A percentile compares a stretch with the other conserved stretches of the same genome.
These are phyloP conservation scores for Mythimna vitellina DNA, from an alignment of 2,888 invertebrate species.

Conservation along the genomic window DNA sequence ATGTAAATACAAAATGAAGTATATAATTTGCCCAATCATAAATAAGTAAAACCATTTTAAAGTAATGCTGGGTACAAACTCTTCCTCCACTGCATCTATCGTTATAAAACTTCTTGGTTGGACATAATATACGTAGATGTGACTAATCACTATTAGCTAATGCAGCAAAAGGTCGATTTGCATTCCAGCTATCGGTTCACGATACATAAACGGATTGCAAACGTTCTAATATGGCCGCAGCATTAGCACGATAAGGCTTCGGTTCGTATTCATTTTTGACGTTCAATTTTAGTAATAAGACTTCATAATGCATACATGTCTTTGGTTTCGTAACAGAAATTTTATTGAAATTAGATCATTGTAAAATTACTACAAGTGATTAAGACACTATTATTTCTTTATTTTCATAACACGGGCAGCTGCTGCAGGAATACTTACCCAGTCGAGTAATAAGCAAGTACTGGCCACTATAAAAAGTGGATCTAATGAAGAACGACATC, in stretches of 20 bases:
- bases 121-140: not conserved
- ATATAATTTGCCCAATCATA: constrained; percentile 36
- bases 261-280: not conserved
- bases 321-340: constrained; percentile 62
- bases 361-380: constrained; percentile 40
- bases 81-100: constrained; percentile 3
- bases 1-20: constrained; percentile 27
- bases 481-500: not conserved
- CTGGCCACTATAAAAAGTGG: not conserved
- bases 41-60: constrained; percentile 58
- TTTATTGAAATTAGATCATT: constrained; percentile 5
- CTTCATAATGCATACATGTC: constrained; percentile 50
- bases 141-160: not conserved
- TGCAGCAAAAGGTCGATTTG: not conserved
- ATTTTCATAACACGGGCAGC: not conserved
- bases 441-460: not conserved
- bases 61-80: constrained; percentile 17
- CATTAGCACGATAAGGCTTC: not conserved
- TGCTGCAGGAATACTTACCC: not conserved
- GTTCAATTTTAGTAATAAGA: constrained; percentile 22
- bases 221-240: not conserved
- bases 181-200: not conserved
- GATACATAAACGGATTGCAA: not conserved
- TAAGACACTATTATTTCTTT: constrained; percentile 23
- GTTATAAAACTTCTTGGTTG: constrained; percentile 4